These are phyloP conservation scores for Zaprionus taronus DNA, from an alignment of 1,140 invertebrate genomes.

Conservation along the genomic window DNA sequence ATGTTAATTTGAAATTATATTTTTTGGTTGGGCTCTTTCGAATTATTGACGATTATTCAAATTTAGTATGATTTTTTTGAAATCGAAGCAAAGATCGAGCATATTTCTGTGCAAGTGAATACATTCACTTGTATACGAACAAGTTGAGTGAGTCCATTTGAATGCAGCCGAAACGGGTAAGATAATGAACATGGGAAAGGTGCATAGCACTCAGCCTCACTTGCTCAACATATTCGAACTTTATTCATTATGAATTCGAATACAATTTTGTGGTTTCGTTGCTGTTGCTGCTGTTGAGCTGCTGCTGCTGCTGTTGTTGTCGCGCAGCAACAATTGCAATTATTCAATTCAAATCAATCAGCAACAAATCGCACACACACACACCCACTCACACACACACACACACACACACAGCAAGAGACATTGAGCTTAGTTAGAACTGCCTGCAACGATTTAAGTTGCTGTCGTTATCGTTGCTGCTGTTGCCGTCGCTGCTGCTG, in stretches of 20 bases:
- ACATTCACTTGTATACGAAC: not conserved
- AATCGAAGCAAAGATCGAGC: slow-evolving; percentile 57
- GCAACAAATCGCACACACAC: slow-evolving; percentile 55
- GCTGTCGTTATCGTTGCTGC: slow-evolving; percentile 51
- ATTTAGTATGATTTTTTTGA: slow-evolving; percentile 74
- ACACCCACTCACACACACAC: slow-evolving; percentile 31
- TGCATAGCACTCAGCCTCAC: too few species aligned
- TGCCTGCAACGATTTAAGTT: slow-evolving; percentile 76
- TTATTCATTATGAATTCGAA: slow-evolving; percentile 46
- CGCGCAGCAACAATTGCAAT: slow-evolving; percentile 71
- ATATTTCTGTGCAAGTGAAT: not conserved
- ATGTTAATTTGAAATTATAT: slow-evolving; percentile 30
- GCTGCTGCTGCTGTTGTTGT: slow-evolving; percentile 4
- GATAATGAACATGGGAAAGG: not conserved
- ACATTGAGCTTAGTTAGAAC: slow-evolving; percentile 79
- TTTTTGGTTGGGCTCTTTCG: slow-evolving; percentile 32
- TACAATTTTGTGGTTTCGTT: slow-evolving; percentile 7
- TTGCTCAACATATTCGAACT: not conserved
- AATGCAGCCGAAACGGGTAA: not conserved
- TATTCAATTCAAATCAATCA: slow-evolving; percentile 84
- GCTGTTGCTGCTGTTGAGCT: not conserved
- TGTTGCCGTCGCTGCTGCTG: slow-evolving; percentile 17
- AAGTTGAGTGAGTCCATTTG: not conserved
- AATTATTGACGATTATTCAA: slow-evolving; percentile 64
- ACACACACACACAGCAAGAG: slow-evolving; percentile 44